phyloP scores from a whole-genome alignment of 2,113 vertebrate species.

The Megaceryle torquata region DNA sequence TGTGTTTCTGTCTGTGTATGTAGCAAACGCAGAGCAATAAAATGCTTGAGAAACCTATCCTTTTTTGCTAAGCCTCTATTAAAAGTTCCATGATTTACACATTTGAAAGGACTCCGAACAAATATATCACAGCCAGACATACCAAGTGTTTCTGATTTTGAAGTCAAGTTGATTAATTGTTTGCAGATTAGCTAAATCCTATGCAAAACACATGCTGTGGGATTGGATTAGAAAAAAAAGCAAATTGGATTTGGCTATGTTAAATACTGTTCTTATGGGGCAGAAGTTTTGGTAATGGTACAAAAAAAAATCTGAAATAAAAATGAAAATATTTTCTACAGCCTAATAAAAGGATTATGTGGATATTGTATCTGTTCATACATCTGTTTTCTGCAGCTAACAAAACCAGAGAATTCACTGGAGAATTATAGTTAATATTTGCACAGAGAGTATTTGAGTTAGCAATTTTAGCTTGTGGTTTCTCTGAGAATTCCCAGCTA shows the following conservation, averaged over 20 bases:
- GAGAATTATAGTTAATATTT: constrained; percentile 12
- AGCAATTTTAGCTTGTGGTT: background rate
- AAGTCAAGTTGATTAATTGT: background rate
- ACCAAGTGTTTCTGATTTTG: background rate
- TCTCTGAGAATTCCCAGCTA: background rate
- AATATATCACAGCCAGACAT: background rate
- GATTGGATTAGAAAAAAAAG: background rate
- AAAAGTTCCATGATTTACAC: background rate
- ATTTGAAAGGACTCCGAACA: background rate
- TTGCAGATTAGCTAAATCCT: background rate
- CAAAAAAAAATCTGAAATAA: background rate
- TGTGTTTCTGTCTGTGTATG: background rate
- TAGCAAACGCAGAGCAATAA: background rate
- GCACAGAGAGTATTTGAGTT: constrained; percentile 17
- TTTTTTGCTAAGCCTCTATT: background rate
- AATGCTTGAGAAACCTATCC: background rate
- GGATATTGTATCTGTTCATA: background rate
- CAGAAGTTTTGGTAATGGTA: background rate
- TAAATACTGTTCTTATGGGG: background rate
- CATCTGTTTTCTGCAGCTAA: background rate
- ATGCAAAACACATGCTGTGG: background rate
- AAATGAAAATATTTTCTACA: background rate
- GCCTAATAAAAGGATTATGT: background rate
- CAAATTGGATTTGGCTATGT: background rate
- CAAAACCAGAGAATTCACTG: background rate